Evolutionary conservation across 2,888 invertebrate genomes (phyloP).

Genomic region (Agonopterix heracliana): DNA sequence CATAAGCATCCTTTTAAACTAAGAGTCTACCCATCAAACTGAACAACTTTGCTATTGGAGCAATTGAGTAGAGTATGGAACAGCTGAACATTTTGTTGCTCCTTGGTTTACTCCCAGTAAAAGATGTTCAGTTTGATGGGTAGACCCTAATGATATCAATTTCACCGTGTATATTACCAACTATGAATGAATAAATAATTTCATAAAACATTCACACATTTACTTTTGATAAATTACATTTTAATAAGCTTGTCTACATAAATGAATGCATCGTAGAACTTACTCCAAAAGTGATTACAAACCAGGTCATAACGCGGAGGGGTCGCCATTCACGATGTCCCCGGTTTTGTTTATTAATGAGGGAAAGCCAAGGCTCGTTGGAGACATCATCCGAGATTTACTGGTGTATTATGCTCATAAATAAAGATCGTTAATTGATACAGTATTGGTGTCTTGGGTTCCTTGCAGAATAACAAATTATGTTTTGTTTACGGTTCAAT

Average conservation of each 20-base stretch:
- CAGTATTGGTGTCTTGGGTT: constrained; percentile 17
- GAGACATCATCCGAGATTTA: constrained; percentile 49
- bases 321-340: constrained; percentile 7
- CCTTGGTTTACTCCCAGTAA: too few relatives aligned
- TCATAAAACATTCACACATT: not conserved
- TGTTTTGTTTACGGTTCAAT: too few relatives aligned
- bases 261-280: constrained; percentile 19
- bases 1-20: too few relatives aligned
- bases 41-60: too few relatives aligned
- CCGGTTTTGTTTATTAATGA: constrained; percentile 36
- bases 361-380: constrained; percentile 26
- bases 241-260: constrained; percentile 14
- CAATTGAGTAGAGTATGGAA: too few relatives aligned
- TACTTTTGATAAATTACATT: not conserved
- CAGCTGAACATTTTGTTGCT: too few relatives aligned
- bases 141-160: too few relatives aligned
- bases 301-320: constrained; percentile 18
- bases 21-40: too few relatives aligned
- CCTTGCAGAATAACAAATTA: too few relatives aligned
- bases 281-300: constrained; percentile 20
- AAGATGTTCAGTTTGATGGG: too few relatives aligned
- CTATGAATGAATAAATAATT: too few relatives aligned
- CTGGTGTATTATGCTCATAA: constrained; percentile 46
- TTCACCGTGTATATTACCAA: too few relatives aligned
- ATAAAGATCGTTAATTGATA: constrained; percentile 34